Base-by-base conservation (phyloP, 2,888 invertebrate genomes). In the Idaea biselata region DNA sequence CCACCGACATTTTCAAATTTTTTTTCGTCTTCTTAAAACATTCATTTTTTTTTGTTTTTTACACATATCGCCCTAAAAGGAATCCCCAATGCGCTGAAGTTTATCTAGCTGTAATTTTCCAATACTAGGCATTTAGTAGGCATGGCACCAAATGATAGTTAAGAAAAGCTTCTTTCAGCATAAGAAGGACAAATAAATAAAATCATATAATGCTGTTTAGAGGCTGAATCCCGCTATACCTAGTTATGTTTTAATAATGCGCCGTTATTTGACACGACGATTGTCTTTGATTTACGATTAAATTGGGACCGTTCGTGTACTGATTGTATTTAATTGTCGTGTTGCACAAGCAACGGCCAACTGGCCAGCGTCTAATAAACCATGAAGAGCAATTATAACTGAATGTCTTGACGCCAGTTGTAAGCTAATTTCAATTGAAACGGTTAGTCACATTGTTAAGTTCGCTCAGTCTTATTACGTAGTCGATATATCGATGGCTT, bases 271-370 rank as follows among this genome's bases (percentile, higher is more conserved):
- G 44, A 14, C 44, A 44, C 14, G 44, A 44, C 8, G 44, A 87
- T 84, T 83, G 80, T 72, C 74, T 81, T 81, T 81, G 82, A 84
- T 84, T 84, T 79, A 77, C 78, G 70, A 67, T 74, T 80, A 81
- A 83, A 83, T 84, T 79, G 78, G 78, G 69, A 64, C 74, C 71
- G 74, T 69, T 68, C 74, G 73, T 74, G 17, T 74, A 70, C 73
- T 80, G 77, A 83, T 82, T 82, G 79, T 69, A 71, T 79, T 73
- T 82, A 82, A 85, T 84, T 83, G 78, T 76, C 68, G 69, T 76
- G 77, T 86, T 81, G 78, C 80, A 76, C 77, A 25, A 25, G 25
- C 25, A 82, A 80, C 71, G 72, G 73, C 77, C 71, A 72, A 67
- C 18, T 69, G 72, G 71, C 70, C 61, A 64, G 63, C 73, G 69